Base-by-base conservation (phyloP, 2,888 invertebrate species). In the Leptopilina syphax region DNA sequence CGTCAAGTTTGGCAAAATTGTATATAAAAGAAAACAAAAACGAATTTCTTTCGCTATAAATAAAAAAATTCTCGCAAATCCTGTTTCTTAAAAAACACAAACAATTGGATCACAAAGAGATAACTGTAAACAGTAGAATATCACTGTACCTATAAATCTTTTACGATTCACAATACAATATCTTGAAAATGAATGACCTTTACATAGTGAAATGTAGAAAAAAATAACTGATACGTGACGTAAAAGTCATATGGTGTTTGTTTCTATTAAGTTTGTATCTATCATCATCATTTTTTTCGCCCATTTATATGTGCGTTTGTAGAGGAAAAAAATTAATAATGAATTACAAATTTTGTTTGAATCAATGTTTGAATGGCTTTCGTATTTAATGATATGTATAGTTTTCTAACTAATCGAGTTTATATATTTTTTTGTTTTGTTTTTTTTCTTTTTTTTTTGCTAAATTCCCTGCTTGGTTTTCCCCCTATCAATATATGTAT, bases 101-200 rank as follows among this genome's bases (percentile, higher is more conserved):
- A 44, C 7, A 44, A 44, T 44, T 44, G 44, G 44, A 44, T 44
- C 44, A 44, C 44, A 44, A 44, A 44, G 8, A 44, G 1, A 44
- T 44, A 44, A 44, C 44, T 44, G 44, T 44, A 44, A 44, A 44
- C 44, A 44, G 6, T 44, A 8, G 44, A 44, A 44, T 44, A 44
- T 44, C 44, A 8, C 7, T 44, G 7, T 34, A 6, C 44, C 44
- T 44, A 44, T 44, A 44, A 44, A 44, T 44, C 44, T 8, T 44
- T 44, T 8, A 44, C 8, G 44, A 44, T 44, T 44, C 44, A 44
- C 44, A 8, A 44, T 44, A 44, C 54, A 34, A 54, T 27, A 54
- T 73, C 24, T 54, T n/a, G 70, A 54, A 34, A 73, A 57, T 73
- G 34, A 73, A 34, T 54, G 24, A 34, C 13, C 24, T 73, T 73